A percentile compares a stretch with the other conserved stretches of the same genome.
These are phyloP conservation scores for Crotalus tigris DNA, from an alignment of 2,113 vertebrate species.

Conservation along the genomic window DNA sequence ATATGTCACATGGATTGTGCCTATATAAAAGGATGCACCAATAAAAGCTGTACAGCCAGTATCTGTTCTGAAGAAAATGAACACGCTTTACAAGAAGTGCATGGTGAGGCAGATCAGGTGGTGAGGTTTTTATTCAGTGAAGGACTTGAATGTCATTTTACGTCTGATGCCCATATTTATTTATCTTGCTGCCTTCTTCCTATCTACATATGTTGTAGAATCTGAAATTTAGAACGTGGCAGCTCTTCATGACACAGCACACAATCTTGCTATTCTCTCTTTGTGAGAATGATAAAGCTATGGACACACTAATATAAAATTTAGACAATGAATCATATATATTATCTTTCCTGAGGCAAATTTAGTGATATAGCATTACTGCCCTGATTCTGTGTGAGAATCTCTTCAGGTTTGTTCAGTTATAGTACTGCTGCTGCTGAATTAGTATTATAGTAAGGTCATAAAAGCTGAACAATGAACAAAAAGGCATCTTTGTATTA, in stretches of 20 bases:
- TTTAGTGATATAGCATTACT: not conserved
- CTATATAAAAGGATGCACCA: not conserved
- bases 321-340: not conserved
- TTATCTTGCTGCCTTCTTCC: not conserved
- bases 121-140: not conserved
- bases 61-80: not conserved
- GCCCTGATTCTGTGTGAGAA: not conserved
- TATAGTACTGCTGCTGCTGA: not conserved
- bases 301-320: not conserved
- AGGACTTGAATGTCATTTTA: not conserved
- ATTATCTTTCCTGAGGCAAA: not conserved
- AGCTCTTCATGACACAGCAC: not conserved
- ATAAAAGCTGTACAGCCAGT: not conserved
- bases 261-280: not conserved
- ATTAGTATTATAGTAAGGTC: not conserved
- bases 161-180: not conserved
- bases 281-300: not conserved
- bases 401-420: not conserved
- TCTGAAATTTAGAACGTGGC: not conserved
- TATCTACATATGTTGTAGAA: not conserved
- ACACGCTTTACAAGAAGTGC: not conserved
- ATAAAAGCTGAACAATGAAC: not conserved
- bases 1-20: not conserved
- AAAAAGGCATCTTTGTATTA: not conserved
- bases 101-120: not conserved